These are phyloP conservation scores for Pachypeltis micranthus DNA, from an alignment of 1,140 invertebrate genomes.

Conservation along the genomic window DNA sequence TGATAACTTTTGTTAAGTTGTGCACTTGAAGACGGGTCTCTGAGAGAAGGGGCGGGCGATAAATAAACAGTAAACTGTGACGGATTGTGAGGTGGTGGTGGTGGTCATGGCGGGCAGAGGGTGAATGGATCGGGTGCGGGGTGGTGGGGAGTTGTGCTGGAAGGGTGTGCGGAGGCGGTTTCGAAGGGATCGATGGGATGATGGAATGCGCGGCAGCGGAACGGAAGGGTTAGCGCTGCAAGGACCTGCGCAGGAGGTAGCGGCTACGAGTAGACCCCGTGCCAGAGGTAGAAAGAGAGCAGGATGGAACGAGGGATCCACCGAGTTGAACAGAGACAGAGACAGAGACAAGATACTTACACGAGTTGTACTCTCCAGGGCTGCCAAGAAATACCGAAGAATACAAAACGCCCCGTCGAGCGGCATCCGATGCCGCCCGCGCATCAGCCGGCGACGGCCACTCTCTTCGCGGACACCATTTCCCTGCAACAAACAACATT, in stretches of 20 bases:
- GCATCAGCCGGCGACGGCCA: slow-evolving; percentile 74
- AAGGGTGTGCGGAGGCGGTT: slow-evolving; percentile 10
- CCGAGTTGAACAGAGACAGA: too few species aligned
- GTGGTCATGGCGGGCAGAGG: background rate
- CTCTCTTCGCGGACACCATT: slow-evolving; percentile 77
- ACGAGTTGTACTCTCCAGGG: slow-evolving; percentile 58
- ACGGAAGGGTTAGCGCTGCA: slow-evolving; percentile 26
- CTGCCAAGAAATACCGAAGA: slow-evolving; percentile 81
- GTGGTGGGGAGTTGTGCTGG: slow-evolving; percentile 4
- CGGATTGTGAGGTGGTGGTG: too few species aligned
- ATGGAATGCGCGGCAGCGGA: slow-evolving; percentile 13
- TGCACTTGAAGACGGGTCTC: too few species aligned
- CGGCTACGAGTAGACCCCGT: background rate
- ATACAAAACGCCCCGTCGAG: slow-evolving; percentile 64
- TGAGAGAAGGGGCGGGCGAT: slow-evolving; percentile 13
- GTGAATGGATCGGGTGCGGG: background rate
- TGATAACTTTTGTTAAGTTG: too few species aligned
- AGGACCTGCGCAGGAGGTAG: background rate
- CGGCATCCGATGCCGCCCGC: slow-evolving; percentile 53
- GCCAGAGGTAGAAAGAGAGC: too few species aligned
- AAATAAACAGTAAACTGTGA: slow-evolving; percentile 20
- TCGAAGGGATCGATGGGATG: slow-evolving; percentile 9
- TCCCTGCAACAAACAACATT: too few species aligned
- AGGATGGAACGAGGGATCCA: too few species aligned
- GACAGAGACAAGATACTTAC: slow-evolving; percentile 23